Conservation (phyloP, 2,888 invertebrate genomes). For the Ectropis crepuscularia region DNA sequence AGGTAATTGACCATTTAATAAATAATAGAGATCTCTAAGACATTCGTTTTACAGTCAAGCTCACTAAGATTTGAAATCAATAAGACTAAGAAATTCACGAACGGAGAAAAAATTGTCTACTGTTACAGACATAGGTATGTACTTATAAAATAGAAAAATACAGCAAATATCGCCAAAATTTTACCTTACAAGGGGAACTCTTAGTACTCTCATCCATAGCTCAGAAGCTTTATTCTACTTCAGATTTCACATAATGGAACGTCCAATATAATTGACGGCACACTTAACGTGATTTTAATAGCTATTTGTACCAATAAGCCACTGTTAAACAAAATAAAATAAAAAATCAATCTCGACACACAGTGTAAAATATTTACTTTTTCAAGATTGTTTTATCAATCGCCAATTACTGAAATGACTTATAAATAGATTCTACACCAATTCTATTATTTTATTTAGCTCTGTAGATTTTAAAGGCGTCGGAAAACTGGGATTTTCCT, state of each 20-base stretch:
- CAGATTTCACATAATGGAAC: slow-evolving; percentile 74
- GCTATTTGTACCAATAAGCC: slow-evolving; percentile 80
- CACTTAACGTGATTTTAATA: slow-evolving; percentile 72
- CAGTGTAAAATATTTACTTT: slow-evolving; percentile 77
- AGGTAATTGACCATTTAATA: slow-evolving; percentile 5
- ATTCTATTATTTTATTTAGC: slow-evolving; percentile 26
- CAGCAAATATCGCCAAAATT: slow-evolving; percentile 63
- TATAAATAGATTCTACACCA: slow-evolving; percentile 37
- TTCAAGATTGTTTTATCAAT: slow-evolving; percentile 51
- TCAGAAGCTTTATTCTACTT: slow-evolving; percentile 70
- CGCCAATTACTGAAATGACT: slow-evolving; percentile 50
- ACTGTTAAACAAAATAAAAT: slow-evolving; percentile 78
- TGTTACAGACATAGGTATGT: slow-evolving; percentile 31
- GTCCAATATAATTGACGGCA: slow-evolving; percentile 72
- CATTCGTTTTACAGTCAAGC: slow-evolving; percentile 21
- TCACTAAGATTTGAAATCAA: slow-evolving; percentile 20
- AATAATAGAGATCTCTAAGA: slow-evolving; percentile 17
- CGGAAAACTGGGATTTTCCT: slow-evolving; percentile 51
- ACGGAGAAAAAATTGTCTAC: slow-evolving; percentile 48
- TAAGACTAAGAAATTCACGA: slow-evolving; percentile 38
- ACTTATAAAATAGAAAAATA: slow-evolving; percentile 40
- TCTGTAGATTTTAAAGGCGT: slow-evolving; percentile 14
- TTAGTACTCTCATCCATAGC: slow-evolving; percentile 80
- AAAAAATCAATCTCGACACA: slow-evolving; percentile 77
- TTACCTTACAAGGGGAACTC: slow-evolving; percentile 83